Base-by-base conservation (phyloP, 2,797 vertebrate genomes). In the Chaenodraco wilsoni region DNA sequence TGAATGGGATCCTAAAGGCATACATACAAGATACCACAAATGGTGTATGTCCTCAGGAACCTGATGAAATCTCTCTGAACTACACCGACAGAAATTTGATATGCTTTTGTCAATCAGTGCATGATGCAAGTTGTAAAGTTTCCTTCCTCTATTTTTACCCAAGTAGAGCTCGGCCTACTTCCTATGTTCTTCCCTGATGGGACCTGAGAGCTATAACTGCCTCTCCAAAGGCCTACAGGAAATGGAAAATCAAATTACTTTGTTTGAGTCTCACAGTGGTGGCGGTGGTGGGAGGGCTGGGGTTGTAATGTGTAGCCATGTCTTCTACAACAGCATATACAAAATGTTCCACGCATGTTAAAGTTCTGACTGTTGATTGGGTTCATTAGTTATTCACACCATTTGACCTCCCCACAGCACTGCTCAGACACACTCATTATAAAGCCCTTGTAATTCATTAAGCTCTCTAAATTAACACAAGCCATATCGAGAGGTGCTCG, bases 211-310 rank as follows among this genome's bases (percentile, higher is more conserved):
- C 87, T 93, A 91, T 87, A 93, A 88, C 87, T 65, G 89, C 88
- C 88, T 93, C 93, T 91, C 87, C 68, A 82, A 90, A 90, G 89
- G 87, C 91, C 93, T 88, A 91, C 86, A 94, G 91, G 90, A 94
- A 93, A 94, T 94, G 87, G 88, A 93, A 92, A 94, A 92, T 81
- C 82, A 93, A 95, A 95, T 94, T 89, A 92, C 91, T 93, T 92
- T 92, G 90, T 88, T 86, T 69, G 80, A 90, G 87, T 74, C 61
- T 81, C 45, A 41, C 61, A 0, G 62, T 50, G 57, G 33, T 21
- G 45, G 56, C 45, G 61, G 58, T 61, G 61, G 51, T 45, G 71
- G 68, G 62, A 72, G 82, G 54, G 73, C 41, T 37, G 44, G 23
- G 45, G 43, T 52, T 81, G 67, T 81, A 72, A 54, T 63, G 63